Base-by-base conservation (phyloP, 2,888 invertebrate species). In the Tenthredo scrophulariae region DNA sequence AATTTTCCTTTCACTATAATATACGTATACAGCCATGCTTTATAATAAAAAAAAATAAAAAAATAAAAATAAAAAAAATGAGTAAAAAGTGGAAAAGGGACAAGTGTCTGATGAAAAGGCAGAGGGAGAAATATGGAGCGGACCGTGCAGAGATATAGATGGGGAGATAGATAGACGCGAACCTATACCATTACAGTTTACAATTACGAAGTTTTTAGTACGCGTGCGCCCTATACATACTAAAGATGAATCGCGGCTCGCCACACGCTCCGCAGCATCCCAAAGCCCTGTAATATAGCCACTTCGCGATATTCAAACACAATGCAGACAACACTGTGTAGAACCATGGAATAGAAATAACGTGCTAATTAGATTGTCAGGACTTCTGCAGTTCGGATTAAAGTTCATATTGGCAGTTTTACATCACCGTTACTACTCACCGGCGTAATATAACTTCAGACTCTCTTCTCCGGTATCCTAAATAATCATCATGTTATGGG, bases 241-340 rank as follows among this genome's bases (percentile, higher is more conserved):
- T 79, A 50, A 26, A 77, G 89, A 89, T 91, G 90, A 91, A 90
- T 90, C 87, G 90, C 88, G 87, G 89, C 87, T 88, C 88, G 58
- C 75, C 80, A 85, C 62, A 82, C 90, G 90, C 91, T 90, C 87
- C 89, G 89, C 88, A 89, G 90, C 88, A 90, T 89, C 88, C 89
- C 86, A 91, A 91, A 91, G 91, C 90, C 87, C 84, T 85, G 85
- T 86, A 89, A 89, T 90, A 89, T 91, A 90, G 89, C 90, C 90
- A 91, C 91, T 91, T 90, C 90, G 89, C 88, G 87, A 88, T 89
- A 90, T 91, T 89, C 88, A 88, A 89, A 89, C 88, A 90, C 91
- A 91, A 91, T 91, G 89, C 88, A 89, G 88, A 88, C 89, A 90
- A 90, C 89, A 88, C 86, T 90, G 91, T 90, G 89, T 89, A 88